Evolutionary conservation across 2,888 invertebrate species (phyloP).

Genomic region (Xylota segnis): DNA sequence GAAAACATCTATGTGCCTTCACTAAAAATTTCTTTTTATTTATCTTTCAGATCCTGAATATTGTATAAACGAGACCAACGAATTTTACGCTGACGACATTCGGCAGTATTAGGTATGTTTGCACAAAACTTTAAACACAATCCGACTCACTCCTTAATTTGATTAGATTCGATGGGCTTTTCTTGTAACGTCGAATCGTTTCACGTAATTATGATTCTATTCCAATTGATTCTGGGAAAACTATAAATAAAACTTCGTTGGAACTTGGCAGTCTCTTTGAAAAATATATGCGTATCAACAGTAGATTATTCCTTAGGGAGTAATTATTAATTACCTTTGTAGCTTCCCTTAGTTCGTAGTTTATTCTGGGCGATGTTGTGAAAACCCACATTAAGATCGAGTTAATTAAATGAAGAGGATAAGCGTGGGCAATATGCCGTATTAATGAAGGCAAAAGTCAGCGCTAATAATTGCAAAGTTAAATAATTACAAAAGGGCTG

Average conservation of each 20-base stretch:
- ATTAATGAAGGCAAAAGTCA: neutral
- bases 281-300: neutral
- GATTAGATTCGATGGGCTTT: neutral
- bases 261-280: neutral
- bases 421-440: neutral
- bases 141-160: neutral
- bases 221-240: neutral
- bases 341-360: neutral
- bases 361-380: neutral
- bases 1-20: neutral
- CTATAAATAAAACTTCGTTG: neutral
- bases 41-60: constrained; percentile 46
- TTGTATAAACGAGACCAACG: constrained; percentile 19
- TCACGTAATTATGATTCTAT: neutral
- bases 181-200: neutral
- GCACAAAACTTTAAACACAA: neutral
- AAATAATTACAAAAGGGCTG: too few relatives aligned
- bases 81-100: constrained; percentile 48
- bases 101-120: constrained; percentile 48
- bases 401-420: constrained; percentile 26
- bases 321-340: constrained; percentile 2
- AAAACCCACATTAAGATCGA: constrained; percentile 21
- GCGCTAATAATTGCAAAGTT: neutral
- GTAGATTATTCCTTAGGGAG: neutral
- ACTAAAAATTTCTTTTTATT: neutral